Base-by-base conservation (phyloP, 2,797 vertebrate species). In the Phoebastria nigripes region DNA sequence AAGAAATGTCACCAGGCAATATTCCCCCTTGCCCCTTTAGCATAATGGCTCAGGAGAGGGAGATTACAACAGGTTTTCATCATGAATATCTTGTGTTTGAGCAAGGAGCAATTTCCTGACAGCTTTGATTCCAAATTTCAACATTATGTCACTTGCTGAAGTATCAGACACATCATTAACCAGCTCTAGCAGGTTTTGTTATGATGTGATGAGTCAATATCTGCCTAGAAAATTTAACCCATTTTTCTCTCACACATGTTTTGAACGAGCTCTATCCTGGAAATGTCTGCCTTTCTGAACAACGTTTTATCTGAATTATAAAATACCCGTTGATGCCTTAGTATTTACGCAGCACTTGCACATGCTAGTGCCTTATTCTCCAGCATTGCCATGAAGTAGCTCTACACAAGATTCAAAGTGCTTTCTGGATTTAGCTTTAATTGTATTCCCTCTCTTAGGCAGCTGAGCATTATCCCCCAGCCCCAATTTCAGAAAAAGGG, bases 111-210 rank as follows among this genome's bases (percentile, higher is more conserved):
- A 94, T 94, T 96, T 96, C 84, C 96, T 96, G 95, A 96, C 94
- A 97, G 94, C 92, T 95, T 96, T 97, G 96, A 96, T 95, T 97
- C 94, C 80, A 96, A 96, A 96, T 97, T 97, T 97, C 96, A 97
- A 95, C 94, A 97, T 96, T 96, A 96, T 96, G 93, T 97, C 96
- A 96, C 90, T 97, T 97, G 90, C 94, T 91, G 91, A 97, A 97
- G 96, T 96, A 95, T 96, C 94, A 97, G 95, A 97, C 95, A 97
- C 94, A 95, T 96, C 94, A 94, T 97, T 97, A 97, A 96, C 93
- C 91, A 95, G 83, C 92, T 96, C 90, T 90, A 97, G 95, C 94
- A 96, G 95, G 87, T 97, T 95, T 97, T 97, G 94, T 96, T 96
- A 95, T 96, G 96, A 97, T 95, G 92, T 91, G 96, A 95, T 96